Evolutionary conservation across 2,888 invertebrate genomes (phyloP), one percentile per base, ranked within the genome.

Genomic region (Agonopterix heracliana): DNA sequence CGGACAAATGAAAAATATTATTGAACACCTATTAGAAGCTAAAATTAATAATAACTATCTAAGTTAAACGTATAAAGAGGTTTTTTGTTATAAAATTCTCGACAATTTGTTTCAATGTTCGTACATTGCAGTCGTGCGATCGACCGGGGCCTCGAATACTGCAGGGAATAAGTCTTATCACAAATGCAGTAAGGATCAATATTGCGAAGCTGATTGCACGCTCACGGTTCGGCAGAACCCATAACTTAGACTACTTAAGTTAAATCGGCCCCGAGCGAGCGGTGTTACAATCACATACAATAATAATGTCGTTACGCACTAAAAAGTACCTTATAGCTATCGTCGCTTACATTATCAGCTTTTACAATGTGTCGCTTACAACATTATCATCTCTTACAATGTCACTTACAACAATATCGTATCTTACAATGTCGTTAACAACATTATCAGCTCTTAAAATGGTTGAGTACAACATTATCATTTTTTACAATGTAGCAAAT

Each of bases 1-100:
- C 17, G 38, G 66, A 74, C 71, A 74, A 26, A 26, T 74, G 66
- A 74, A 71, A 74, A 74, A 76, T 79, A 72, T 26, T 81, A 79
- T 83, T 82, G 81, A 86, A 87, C 86, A 87, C 85, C 86, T 87
- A 86, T 85, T 86, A 85, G 68, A 78, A 82, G 79, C 86, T 84
- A 85, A 74, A 82, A 81, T 79, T 78, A 78, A 78, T 78, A 80
- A 80, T 38, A 41, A 41, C 84, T 86, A 85, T 78, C 84, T 84
- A 85, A 71, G 61, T 26, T 70, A 78, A 46, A 82, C 72, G 74
- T 81, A 79, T 71, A 78, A 75, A 77, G 81, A 80, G 78, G 78
- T 80, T 77, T 65, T 61, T 69, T 26, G 26, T 26, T 26, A 26
- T 26, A 26, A 26, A 71, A 38, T 26, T 42, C 10, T 42, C 17